phyloP scores from a whole-genome alignment of 1,140 invertebrate genomes.

The Oncopodura yosiiana region DNA sequence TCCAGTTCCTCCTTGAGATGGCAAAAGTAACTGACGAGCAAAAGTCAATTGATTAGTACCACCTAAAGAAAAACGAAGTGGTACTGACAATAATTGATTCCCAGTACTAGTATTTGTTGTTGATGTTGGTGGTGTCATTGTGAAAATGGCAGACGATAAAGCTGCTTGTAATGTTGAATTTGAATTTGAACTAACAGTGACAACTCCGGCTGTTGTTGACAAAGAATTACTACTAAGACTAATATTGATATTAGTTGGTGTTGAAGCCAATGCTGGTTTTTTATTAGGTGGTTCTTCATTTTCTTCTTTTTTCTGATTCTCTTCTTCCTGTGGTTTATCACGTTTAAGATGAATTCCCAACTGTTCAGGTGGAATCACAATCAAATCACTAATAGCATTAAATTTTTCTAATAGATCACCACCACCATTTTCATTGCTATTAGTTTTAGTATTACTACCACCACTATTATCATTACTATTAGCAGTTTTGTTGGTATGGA shows the following conservation, averaged over 20 bases:
- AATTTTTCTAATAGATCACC: constrained; percentile 35
- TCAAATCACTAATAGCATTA: constrained; percentile 36
- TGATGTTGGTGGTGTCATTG: constrained; percentile 15
- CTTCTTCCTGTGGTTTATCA: constrained; percentile 5
- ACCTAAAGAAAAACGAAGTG: constrained; percentile 17
- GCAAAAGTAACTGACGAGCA: constrained; percentile 27
- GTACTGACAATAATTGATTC: constrained; percentile 23
- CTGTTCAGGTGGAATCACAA: constrained; percentile 35
- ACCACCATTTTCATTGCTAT: constrained; percentile 10
- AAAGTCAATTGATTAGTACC: constrained; percentile 28
- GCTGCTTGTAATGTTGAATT: background rate
- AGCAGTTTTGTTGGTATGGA: background rate
- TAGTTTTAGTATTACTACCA: background rate
- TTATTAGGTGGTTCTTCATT: constrained; percentile 5
- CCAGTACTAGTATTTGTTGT: constrained; percentile 1
- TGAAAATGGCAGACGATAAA: constrained; percentile 3
- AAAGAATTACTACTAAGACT: constrained; percentile 29
- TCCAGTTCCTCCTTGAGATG: no score
- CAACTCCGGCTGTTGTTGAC: constrained; percentile 11
- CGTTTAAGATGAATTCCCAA: constrained; percentile 35
- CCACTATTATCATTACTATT: background rate
- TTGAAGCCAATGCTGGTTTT: background rate
- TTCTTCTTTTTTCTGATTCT: background rate
- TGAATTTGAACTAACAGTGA: background rate
- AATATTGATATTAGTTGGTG: background rate